Base-by-base conservation (phyloP, 30 jellyfish, hydroid and myxozoan species). In the Thelohanellus kitauei region DNA sequence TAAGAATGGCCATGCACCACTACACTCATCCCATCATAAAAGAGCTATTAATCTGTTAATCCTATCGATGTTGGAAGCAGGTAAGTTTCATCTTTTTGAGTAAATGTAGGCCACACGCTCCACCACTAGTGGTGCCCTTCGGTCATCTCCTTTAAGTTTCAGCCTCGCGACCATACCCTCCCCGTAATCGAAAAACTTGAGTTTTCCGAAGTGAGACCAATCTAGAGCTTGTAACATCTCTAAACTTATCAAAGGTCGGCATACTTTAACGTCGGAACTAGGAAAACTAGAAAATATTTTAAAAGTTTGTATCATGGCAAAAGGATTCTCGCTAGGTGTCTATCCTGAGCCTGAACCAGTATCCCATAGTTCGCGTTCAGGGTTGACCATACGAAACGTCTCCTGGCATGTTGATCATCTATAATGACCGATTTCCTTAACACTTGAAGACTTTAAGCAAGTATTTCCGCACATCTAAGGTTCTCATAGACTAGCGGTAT, bases 1-100 rank as follows among this genome's bases (percentile, higher is more conserved):
- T 42, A 52, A 60, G 83, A 57, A 57, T 61, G 80, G 83, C 73
- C 73, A 48, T 47, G 75, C 67, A 53, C 68, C 78, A 57, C 83
- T n/a, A n/a, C 83, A 57, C 63, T 67, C 83, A 57, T 54, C 32
- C 62, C 23, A 56, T 54, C 71, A 54, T 27, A 12, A 38, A 54
- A 54, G 71, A 51, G 60, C 80, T 54, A 59, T 43, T 44, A 44
- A 47, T 46, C 83, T 56, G 78, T 48, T 69, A 54, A 54, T 54
- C 78, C 71, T 48, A 32, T 21, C 71, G 32, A 54, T 54, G 71
- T 54, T 69, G 45, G 71, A 69, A 54, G 71, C 71, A 45, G 73
- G 71, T 54, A 44, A 48, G 64, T 40, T 54, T 54, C 51, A 66
- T 67, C 67, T 66, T 52, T 66, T 50, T 50, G 64, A 50, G 65